Evolutionary conservation across 2,888 invertebrate species (phyloP), one percentile per base, ranked within the genome.

Genomic region (Matsumyia berberina): DNA sequence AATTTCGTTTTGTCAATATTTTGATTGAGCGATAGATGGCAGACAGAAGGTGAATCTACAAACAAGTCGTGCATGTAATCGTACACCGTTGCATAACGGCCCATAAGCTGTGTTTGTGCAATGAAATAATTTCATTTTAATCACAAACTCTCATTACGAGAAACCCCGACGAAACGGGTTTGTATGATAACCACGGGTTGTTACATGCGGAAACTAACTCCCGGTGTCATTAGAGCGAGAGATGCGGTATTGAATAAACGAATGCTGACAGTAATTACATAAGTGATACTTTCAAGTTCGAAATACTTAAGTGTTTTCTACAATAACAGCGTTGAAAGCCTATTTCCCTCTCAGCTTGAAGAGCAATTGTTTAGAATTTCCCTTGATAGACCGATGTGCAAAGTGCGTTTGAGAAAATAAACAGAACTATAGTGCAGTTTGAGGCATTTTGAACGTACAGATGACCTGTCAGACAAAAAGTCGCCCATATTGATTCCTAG

Each of bases 81-180:
- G 19, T 24, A 17, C 2, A 11, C 29, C 29, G 31, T 74, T 80
- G 55, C 74, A 53, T 46, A 74, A 74, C 31, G 19, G 35, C 3
- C 12, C 11, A 17, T 12, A 35, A 64, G 17, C 2, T 35, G 9
- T 46, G n/a, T 35, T 19, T 49, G 29, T 57, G 24, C 44, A 53
- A 58, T 44, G 17, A 19, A 49, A 74, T 80, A 39, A 74, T 62
- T 69, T 80, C 44, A 55, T 55, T 80, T 44, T 58, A 70, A 70
- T 70, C 70, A 35, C 46, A n/a, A n/a, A 53, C 46, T 39, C 17
- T 42, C 33, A 39, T 74, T 39, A 67, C 53, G 8, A 35, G 8
- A 29, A 37, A 29, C 37, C n/a, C 12, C n/a, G 4, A 24, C 24
- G 24, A 62, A 81, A 81, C 81, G 11, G 33, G 62, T 81, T 62